These are phyloP conservation scores for Pocillopora verrucosa DNA, from an alignment of 64 coral and sea anemone genomes.

Conservation along the genomic window DNA sequence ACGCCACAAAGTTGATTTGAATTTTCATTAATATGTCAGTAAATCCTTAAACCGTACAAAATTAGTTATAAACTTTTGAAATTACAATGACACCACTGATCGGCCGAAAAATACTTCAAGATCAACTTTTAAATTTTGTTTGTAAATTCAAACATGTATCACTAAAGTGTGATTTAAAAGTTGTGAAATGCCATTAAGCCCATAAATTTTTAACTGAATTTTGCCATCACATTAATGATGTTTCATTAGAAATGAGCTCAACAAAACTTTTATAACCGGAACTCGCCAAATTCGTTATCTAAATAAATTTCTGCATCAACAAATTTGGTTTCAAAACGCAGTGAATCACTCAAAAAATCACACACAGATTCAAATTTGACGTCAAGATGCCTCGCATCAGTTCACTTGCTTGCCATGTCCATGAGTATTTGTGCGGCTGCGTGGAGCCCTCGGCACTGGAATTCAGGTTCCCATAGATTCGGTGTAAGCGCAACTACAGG, in stretches of 20 bases:
- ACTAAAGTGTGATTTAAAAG: background rate
- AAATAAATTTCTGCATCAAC: background rate
- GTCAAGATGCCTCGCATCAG: background rate
- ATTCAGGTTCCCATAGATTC: slow-evolving; percentile 20
- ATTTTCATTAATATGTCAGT: too few relatives aligned
- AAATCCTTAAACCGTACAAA: too few relatives aligned
- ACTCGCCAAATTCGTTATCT: too few relatives aligned
- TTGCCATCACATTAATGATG: too few relatives aligned
- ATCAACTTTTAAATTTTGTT: background rate
- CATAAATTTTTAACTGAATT: too few relatives aligned
- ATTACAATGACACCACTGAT: too few relatives aligned
- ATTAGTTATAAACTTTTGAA: too few relatives aligned
- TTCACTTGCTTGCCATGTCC: slow-evolving; percentile 36
- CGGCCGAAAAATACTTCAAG: background rate
- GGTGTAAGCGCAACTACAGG: slow-evolving; percentile 7
- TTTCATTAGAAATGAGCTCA: too few relatives aligned
- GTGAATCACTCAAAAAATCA: background rate
- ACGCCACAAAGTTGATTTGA: too few relatives aligned
- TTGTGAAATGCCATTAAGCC: too few relatives aligned
- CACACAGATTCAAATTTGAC: background rate
- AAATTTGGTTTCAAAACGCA: background rate
- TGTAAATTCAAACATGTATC: background rate
- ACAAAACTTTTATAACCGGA: too few relatives aligned
- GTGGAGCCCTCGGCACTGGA: slow-evolving; percentile 14
- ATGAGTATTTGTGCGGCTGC: slow-evolving; percentile 32